Conservation (phyloP, 2,888 invertebrate genomes). For the Ormyrus nitidulus region DNA sequence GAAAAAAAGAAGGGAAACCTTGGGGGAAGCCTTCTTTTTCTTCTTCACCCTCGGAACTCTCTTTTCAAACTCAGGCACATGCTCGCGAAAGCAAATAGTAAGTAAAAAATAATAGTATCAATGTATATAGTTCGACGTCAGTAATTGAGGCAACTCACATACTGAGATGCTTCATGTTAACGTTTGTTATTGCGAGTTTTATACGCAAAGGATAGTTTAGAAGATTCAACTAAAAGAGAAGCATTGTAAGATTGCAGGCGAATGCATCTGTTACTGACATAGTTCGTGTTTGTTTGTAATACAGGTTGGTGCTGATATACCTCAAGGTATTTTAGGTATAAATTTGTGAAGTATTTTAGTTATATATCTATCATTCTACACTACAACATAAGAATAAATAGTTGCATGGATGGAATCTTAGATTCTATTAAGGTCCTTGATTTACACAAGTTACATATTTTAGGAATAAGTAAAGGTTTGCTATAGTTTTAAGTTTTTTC, state of each 20-base stretch:
- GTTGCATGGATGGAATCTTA: no score
- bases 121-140: slow-evolving; percentile 33
- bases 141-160: slow-evolving; percentile 31
- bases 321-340: no score
- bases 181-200: background rate
- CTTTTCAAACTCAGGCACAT: slow-evolving; percentile 38
- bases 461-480: no score
- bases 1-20: slow-evolving; percentile 13
- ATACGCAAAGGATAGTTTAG: slow-evolving; percentile 4
- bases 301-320: no score
- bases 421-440: no score
- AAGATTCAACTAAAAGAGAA: slow-evolving; percentile 20
- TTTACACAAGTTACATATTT: no score
- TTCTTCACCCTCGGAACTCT: slow-evolving; percentile 21
- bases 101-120: slow-evolving; percentile 35
- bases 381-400: no score
- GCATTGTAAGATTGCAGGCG: slow-evolving; percentile 1
- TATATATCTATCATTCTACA: no score
- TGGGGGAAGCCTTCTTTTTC: slow-evolving; percentile 15
- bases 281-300: background rate
- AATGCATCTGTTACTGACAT: slow-evolving; percentile 32
- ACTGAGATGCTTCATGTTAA: slow-evolving; percentile 43
- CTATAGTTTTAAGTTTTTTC: no score
- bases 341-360: no score
- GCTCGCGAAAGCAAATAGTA: slow-evolving; percentile 47